Evolutionary conservation across 2,797 vertebrate species (phyloP).

Genomic region (Salmo trutta): DNA sequence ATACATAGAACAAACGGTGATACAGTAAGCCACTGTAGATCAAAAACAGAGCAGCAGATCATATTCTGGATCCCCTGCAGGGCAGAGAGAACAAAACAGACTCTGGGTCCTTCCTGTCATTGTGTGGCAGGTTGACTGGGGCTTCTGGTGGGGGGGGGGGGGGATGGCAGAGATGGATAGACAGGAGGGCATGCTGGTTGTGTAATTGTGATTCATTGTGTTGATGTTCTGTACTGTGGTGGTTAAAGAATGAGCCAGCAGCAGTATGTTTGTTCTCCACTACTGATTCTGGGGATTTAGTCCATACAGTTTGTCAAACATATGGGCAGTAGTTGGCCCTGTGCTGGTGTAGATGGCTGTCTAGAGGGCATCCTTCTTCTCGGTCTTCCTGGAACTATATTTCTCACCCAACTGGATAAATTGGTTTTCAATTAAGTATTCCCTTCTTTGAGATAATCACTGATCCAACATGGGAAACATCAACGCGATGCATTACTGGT

Average conservation of each 20-base stretch:
- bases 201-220: background rate
- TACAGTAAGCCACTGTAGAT: background rate
- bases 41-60: constrained; percentile 12
- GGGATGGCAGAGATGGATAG: background rate
- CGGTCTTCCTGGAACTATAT: background rate
- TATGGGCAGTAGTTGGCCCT: background rate
- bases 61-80: constrained; percentile 57
- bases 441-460: background rate
- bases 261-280: background rate
- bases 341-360: background rate
- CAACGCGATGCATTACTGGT: background rate
- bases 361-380: background rate
- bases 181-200: background rate
- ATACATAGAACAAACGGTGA: constrained; percentile 38
- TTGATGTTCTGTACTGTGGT: background rate
- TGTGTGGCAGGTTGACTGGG: constrained; percentile 38
- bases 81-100: constrained; percentile 59
- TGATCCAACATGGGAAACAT: background rate
- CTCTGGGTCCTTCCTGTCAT: constrained; percentile 70
- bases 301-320: background rate
- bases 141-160: constrained; percentile 25
- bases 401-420: background rate
- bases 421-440: background rate
- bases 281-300: background rate
- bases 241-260: background rate